These are phyloP conservation scores for Dicycla oo DNA, from an alignment of 2,888 invertebrate species.

Conservation along the genomic window DNA sequence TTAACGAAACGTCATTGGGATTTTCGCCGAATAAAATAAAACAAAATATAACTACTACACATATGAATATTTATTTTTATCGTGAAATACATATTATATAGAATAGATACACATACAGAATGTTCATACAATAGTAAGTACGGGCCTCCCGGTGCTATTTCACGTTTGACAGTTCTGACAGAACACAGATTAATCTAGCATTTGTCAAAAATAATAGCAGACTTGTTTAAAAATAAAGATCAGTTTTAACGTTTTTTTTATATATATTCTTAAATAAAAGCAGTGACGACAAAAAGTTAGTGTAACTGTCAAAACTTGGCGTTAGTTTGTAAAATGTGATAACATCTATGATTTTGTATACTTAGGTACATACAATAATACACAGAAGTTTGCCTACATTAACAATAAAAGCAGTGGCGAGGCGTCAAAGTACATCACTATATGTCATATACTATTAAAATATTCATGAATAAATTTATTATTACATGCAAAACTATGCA, in stretches of 20 bases:
- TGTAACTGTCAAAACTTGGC: slow-evolving; percentile 38
- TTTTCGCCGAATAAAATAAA: slow-evolving; percentile 70
- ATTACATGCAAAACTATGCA: slow-evolving; percentile 74
- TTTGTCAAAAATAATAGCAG: neutral
- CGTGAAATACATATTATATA: slow-evolving; percentile 79
- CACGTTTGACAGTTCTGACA: slow-evolving; percentile 46
- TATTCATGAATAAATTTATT: slow-evolving; percentile 41
- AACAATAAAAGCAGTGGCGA: slow-evolving; percentile 78
- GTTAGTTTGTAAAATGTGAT: slow-evolving; percentile 27
- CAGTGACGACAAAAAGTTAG: slow-evolving; percentile 13
- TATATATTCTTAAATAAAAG: neutral
- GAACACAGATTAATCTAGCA: slow-evolving; percentile 1
- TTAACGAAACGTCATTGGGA: neutral
- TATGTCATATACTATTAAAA: slow-evolving; percentile 61
- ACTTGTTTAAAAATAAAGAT: neutral
- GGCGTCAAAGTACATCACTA: slow-evolving; percentile 75
- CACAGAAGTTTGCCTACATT: slow-evolving; percentile 58
- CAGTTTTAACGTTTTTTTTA: too few relatives aligned
- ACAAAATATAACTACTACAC: slow-evolving; percentile 79
- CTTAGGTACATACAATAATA: slow-evolving; percentile 41
- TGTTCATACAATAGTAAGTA: slow-evolving; percentile 66
- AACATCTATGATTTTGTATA: slow-evolving; percentile 43
- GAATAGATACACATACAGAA: slow-evolving; percentile 66
- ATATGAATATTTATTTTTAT: slow-evolving; percentile 84
- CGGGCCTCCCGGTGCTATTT: slow-evolving; percentile 51